Evolutionary conservation across 2,888 invertebrate genomes (phyloP).

Genomic region (Aporophyla nigra): DNA sequence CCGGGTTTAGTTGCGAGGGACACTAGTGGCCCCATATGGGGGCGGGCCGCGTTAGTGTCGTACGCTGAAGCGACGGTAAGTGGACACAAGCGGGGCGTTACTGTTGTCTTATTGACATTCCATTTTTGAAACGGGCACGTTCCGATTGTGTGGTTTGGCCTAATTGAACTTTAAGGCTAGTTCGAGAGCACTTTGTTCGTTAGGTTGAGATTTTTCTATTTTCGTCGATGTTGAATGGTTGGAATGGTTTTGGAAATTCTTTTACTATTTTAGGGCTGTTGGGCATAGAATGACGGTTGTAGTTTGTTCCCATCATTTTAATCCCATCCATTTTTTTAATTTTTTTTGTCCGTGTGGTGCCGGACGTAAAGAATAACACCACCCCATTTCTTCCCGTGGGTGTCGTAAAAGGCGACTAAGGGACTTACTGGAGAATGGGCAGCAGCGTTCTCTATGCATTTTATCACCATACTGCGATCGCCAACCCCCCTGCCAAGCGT

Average conservation of each 20-base stretch:
- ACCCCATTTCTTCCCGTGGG: no score
- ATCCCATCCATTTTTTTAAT: no score
- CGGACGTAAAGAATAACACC: no score
- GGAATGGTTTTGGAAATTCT: background rate
- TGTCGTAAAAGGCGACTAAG: no score
- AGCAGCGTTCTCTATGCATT: no score
- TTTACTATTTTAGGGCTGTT: background rate
- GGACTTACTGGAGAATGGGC: no score
- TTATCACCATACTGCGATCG: no score
- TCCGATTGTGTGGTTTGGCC: constrained; percentile 40
- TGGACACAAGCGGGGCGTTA: constrained; percentile 64
- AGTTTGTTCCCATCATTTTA: background rate
- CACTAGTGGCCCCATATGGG: constrained; percentile 59
- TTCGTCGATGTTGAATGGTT: background rate
- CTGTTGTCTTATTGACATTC: constrained; percentile 69
- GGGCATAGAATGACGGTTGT: background rate
- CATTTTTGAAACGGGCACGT: constrained; percentile 65
- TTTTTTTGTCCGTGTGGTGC: no score
- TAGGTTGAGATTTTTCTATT: constrained; percentile 13
- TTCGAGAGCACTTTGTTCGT: constrained; percentile 23
- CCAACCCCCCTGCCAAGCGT: no score
- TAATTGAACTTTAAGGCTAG: constrained; percentile 47
- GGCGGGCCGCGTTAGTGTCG: constrained; percentile 48
- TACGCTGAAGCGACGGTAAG: constrained; percentile 67
- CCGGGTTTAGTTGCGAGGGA: constrained; percentile 60